Evolutionary conservation across 2,888 invertebrate species (phyloP).

Genomic region (Sinodicranocentrus sp.): DNA sequence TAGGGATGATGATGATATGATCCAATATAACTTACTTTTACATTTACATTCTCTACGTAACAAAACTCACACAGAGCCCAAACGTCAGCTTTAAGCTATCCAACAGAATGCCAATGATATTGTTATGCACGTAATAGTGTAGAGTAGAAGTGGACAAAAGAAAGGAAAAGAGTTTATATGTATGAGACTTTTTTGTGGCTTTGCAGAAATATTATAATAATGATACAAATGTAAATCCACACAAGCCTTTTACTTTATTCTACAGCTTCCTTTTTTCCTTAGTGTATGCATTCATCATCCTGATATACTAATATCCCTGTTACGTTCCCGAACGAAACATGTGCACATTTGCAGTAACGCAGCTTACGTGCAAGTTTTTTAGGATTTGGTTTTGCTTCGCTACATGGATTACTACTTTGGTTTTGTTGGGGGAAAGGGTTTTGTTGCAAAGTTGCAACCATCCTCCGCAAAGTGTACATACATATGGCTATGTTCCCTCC

Average conservation of each 20-base stretch:
- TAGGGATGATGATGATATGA: conserved; percentile 6
- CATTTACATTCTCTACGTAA: conserved; percentile 4
- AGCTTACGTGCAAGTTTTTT: conserved; percentile 7
- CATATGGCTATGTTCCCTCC: no score
- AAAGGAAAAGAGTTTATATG: conserved; percentile 13
- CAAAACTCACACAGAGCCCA: no score
- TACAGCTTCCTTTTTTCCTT: neutral
- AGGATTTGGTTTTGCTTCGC: conserved; percentile 6
- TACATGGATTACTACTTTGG: neutral
- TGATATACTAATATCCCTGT: no score
- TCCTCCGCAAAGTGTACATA: neutral
- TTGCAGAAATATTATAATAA: conserved; percentile 6
- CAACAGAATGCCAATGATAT: no score
- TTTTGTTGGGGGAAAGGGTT: neutral
- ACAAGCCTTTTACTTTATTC: neutral
- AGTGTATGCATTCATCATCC: neutral
- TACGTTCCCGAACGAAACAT: no score
- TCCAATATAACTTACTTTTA: neutral
- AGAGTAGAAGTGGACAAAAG: neutral
- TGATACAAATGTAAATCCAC: neutral
- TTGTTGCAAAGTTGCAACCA: conserved; percentile 15
- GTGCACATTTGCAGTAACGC: neutral
- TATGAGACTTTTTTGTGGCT: conserved; percentile 5
- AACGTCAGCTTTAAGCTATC: no score
- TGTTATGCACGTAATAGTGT: no score